Evolutionary conservation across 2,113 vertebrate genomes (phyloP), one percentile per base, ranked within the genome.

Genomic region (Atherinomorus stipes): DNA sequence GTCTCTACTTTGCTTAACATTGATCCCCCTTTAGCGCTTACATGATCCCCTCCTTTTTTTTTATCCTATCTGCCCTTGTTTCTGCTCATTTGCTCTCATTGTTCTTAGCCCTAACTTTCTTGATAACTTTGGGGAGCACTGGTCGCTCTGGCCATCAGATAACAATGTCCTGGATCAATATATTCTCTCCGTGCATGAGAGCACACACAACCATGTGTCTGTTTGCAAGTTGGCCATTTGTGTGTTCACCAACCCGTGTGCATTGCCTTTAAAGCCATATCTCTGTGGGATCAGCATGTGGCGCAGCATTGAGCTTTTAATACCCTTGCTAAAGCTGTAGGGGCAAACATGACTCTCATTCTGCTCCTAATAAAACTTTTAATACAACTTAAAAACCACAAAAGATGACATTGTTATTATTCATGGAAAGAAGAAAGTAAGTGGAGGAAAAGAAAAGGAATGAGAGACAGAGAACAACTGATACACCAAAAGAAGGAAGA

Each of bases 91-190:
- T 81, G 23, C 69, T 86, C 62, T 77, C 69, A 71, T 76, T 64
- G 64, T 50, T 64, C 51, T 76, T 52, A 64, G 42, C 16, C 26
- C 13, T 51, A 13, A 71, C 64, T 86, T 72, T 84, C 74, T 75
- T 82, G 84, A 87, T 89, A 84, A 85, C 87, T 88, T 91, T 81
- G 63, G 85, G 76, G 81, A 85, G 52, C 74, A 49, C 22, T 54
- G 74, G 78, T 76, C 71, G 57, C 80, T 80, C 63, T 74, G 63
- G 78, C 78, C 79, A 91, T 89, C 86, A 89, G 87, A 91, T 91
- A 90, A 82, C 76, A 72, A 77, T 53, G 71, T 80, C 83, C 85
- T 78, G 76, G 74, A 86, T 88, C 81, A 38, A 88, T 89, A 86
- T 25, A 61, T 76, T 70, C 64, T 73, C 44, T 37, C 50, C 19